Evolutionary conservation across 1,140 invertebrate species (phyloP), one percentile per base, ranked within the genome.

Genomic region (Paralvinella palmiformis): DNA sequence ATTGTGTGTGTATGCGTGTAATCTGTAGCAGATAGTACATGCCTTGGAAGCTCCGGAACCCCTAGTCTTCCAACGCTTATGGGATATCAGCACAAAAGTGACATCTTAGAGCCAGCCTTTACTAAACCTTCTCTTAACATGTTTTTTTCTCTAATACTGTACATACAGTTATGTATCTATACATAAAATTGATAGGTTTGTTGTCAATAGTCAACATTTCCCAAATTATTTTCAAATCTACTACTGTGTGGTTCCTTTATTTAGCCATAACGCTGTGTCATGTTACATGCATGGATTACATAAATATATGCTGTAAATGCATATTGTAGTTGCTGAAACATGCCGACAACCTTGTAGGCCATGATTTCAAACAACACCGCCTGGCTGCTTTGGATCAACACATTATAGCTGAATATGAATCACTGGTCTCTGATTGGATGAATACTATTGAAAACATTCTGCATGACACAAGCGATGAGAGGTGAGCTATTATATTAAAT

Each of bases 361-460:
- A 75, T 72, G 77, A 81, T 44, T 79, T 79, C 68, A 79, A 81
- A 64, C 75, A 74, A 58, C 75, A 79, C 41, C 68, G 75, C 60
- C 72, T 75, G 50, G 75, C 76, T 31, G 75, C 76, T 20, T 55
- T 76, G 13, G 79, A 81, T 63, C 69, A 70, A 29, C 65, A 71
- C 31, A 63, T 81, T 27, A 79, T 81, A 24, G 59, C 65, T 63
- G 72, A 79, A 37, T 81, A 79, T 72, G 79, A 81, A 65, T 73
- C 79, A 45, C 69, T 81, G 44, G 75, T 79, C 5, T 70, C 70
- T 53, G 77, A 79, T 59, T 81, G 79, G 79, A 78, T 81, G 65
- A 75, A 69, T 53, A 79, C 78, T 35, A 81, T 80, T 59, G 79
- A 80, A 62, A 67, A 71, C 22, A 77, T 79, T 55, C 65, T 80